Percentiles rank a stretch among this genome's conserved stretches.
Evolutionary conservation across 2,113 vertebrate genomes (phyloP).

Genomic region (Atractosteus spatula): DNA sequence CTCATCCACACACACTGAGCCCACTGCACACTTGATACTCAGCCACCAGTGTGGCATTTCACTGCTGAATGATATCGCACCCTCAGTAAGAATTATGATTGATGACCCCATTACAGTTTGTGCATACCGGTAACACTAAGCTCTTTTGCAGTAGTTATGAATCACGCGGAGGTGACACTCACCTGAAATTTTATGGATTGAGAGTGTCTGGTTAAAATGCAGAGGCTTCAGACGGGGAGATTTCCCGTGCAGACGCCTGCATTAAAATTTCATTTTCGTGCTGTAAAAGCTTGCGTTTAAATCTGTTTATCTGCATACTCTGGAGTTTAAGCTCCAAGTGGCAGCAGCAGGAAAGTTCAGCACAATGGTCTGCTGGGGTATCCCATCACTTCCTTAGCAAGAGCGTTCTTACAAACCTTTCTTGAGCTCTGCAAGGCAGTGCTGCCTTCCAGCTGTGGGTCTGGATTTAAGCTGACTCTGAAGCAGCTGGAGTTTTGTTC

Average conservation of each 20-base stretch:
- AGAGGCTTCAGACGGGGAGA: not conserved
- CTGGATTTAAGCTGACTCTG: too few species aligned
- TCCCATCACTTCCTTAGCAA: too few species aligned
- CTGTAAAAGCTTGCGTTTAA: not conserved
- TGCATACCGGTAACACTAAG: constrained; percentile 34
- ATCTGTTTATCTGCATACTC: not conserved
- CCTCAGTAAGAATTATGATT: constrained; percentile 33
- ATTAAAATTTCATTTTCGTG: constrained; percentile 17
- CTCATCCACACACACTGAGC: constrained; percentile 8
- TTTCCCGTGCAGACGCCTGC: constrained; percentile 2
- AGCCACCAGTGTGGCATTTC: constrained; percentile 31
- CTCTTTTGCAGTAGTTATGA: constrained; percentile 15
- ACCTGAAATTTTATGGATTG: constrained; percentile 24
- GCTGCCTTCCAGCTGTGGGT: too few species aligned
- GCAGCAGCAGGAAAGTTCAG: not conserved
- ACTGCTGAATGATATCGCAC: constrained; percentile 24
- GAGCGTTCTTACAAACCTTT: too few species aligned
- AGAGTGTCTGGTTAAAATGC: constrained; percentile 12
- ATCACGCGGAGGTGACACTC: constrained; percentile 10
- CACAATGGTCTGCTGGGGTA: too few species aligned
- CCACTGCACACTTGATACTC: constrained; percentile 20
- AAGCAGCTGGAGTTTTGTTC: too few species aligned
- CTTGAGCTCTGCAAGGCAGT: too few species aligned
- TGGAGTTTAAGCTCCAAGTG: not conserved
- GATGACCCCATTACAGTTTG: constrained; percentile 32